Base-by-base conservation (phyloP, 1,140 invertebrate genomes). In the Aphidius gifuensis region DNA sequence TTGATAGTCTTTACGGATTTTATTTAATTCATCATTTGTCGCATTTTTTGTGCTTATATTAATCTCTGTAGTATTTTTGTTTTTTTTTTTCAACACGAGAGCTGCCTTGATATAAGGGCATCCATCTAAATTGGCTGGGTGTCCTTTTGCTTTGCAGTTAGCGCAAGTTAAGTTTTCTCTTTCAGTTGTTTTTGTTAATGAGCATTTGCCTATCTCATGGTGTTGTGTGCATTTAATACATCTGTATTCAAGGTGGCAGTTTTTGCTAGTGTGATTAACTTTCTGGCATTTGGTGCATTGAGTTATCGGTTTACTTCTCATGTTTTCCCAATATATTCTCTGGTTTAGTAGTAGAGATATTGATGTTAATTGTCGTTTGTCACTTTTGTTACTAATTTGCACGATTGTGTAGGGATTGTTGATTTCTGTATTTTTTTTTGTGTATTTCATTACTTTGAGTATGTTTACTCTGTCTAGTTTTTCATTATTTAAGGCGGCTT, bases 51-150 rank as follows among this genome's bases (percentile, higher is more conserved):
- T 7, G 51, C 39, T 5, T 51, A n/a, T n/a, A n/a, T n/a, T n/a
- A n/a, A n/a, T n/a, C n/a, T 11, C 4, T 23, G 8, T 9, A 23
- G 38, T 53, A 21, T 6, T 40, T n/a, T 51, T 9, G 6, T 40
- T 42, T 40, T 39, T n/a, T 60, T 4, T 8, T 40, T 42, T n/a
- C n/a, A n/a, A n/a, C n/a, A n/a, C n/a, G 3, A 49, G 6, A 4
- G 50, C 43, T 11, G 51, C 16, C 49, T 54, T 55, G 40, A 46
- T 16, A 44, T 9, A 59, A 11, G 50, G 23, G n/a, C 67, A 68
- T 5, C 62, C 67, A 45, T n/a, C n/a, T 56, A 45, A 67, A 0
- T 45, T 63, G 0, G 68, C 68, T 0, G 66, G 66, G 60, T 68
- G 68, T 7, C 64, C 64, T 3, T 23, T 42, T 44, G 58, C n/a